A percentile compares a stretch with the other conserved stretches of the same genome.
These are phyloP conservation scores for Musca domestica DNA, from an alignment of 1,140 invertebrate genomes.

Conservation along the genomic window DNA sequence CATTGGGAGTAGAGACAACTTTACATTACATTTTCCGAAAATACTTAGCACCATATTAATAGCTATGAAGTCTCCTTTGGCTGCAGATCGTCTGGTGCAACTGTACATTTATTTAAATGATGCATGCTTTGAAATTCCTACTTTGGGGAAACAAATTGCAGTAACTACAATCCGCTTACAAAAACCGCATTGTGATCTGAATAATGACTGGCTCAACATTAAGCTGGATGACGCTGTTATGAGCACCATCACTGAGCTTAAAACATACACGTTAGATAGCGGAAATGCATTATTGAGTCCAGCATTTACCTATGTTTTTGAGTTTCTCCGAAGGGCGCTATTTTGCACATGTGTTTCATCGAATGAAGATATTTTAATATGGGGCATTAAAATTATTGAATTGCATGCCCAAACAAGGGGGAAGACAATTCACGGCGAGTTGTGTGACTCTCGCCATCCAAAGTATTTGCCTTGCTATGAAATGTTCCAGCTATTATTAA, in stretches of 20 bases:
- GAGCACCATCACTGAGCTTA: conserved; percentile 30
- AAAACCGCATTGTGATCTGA: conserved; percentile 77
- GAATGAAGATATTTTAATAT: conserved; percentile 63
- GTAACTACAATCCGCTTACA: conserved; percentile 67
- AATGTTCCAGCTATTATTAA: conserved; percentile 77
- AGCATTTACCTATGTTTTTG: conserved; percentile 81
- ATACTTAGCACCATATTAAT: conserved; percentile 64
- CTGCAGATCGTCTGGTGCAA: conserved; percentile 63
- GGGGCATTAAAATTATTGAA: conserved; percentile 69
- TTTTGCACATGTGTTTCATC: conserved; percentile 48
- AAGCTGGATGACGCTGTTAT: conserved; percentile 56
- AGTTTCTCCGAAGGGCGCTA: conserved; percentile 71
- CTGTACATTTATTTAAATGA: conserved; percentile 62
- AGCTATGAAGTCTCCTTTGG: conserved; percentile 68
- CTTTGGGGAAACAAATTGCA: conserved; percentile 61
- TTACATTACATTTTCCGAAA: conserved; percentile 65
- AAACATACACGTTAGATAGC: conserved; percentile 24
- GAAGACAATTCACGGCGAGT: conserved; percentile 45
- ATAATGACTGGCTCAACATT: conserved; percentile 75
- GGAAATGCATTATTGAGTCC: conserved; percentile 60
- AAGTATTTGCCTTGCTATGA: conserved; percentile 74
- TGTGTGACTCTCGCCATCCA: conserved; percentile 66
- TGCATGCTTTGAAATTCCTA: conserved; percentile 57
- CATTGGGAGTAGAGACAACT: conserved; percentile 61
- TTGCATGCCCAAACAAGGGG: conserved; percentile 68